Evolutionary conservation across 2,797 vertebrate species (phyloP).

Genomic region (Neostethus bicornis): DNA sequence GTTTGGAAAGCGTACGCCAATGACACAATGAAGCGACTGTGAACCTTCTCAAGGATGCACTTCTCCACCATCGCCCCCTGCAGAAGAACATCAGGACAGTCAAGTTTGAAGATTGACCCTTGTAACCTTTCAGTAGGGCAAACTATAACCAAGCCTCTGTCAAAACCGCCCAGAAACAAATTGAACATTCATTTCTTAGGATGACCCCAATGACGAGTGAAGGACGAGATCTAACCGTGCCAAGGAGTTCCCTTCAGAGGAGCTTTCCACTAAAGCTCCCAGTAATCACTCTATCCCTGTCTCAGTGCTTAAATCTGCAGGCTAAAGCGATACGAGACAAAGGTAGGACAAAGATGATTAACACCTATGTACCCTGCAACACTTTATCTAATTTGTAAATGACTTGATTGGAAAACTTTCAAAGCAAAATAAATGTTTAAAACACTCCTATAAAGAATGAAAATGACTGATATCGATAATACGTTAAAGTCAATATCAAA

Average conservation of each 20-base stretch:
- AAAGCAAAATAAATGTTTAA: not conserved
- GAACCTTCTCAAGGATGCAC: constrained; percentile 86
- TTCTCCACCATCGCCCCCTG: constrained; percentile 90
- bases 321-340: constrained; percentile 65
- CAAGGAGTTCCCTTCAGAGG: constrained; percentile 68
- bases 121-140: not conserved
- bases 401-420: constrained; percentile 7
- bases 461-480: not conserved
- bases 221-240: constrained; percentile 66
- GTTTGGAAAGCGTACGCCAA: constrained; percentile 89
- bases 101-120: not conserved
- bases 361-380: constrained; percentile 20
- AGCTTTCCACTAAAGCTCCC: constrained; percentile 72
- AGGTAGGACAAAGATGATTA: constrained; percentile 75
- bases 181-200: constrained; percentile 11
- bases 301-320: constrained; percentile 73
- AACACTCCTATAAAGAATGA: not conserved
- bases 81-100: constrained; percentile 30
- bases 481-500: not conserved
- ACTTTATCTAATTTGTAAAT: constrained; percentile 30
- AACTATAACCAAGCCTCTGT: not conserved
- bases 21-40: constrained; percentile 88
- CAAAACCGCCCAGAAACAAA: constrained; percentile 1
- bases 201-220: constrained; percentile 53
- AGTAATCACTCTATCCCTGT: constrained; percentile 73